These are phyloP conservation scores for Rotaria macrura DNA, from an alignment of 2,888 invertebrate species.

Conservation along the genomic window DNA sequence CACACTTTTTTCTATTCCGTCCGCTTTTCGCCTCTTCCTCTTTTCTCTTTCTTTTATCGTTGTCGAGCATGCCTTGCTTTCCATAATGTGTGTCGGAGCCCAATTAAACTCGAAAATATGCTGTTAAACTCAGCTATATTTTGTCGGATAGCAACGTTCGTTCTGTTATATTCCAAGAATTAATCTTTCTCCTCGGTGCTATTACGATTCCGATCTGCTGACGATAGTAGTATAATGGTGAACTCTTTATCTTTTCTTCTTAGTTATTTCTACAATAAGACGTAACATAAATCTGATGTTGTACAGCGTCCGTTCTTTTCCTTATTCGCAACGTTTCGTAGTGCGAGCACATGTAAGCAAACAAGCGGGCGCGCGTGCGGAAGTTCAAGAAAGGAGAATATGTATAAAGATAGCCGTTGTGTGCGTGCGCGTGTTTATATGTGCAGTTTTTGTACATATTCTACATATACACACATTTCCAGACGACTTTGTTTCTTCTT, in stretches of 20 bases:
- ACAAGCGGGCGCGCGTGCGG: background rate
- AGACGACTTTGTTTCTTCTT: conserved; percentile 1
- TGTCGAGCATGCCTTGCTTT: conserved; percentile 7
- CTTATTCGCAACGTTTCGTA: conserved; percentile 12
- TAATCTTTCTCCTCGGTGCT: background rate
- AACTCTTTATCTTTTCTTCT: background rate
- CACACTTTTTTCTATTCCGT: conserved; percentile 6
- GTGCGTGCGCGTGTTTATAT: background rate
- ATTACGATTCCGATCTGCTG: background rate
- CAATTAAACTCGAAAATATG: conserved; percentile 15
- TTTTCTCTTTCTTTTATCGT: conserved; percentile 4
- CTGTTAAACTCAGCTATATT: background rate
- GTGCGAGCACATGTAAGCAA: background rate
- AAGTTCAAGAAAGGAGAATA: background rate
- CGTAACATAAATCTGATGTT: background rate
- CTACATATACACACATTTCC: background rate
- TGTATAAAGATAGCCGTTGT: background rate
- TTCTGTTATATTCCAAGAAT: background rate
- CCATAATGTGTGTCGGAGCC: background rate
- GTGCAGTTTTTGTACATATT: conserved; percentile 7
- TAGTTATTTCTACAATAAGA: background rate
- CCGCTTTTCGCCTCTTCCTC: background rate
- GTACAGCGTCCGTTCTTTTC: background rate
- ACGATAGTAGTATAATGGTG: background rate
- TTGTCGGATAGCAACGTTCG: background rate